Base-by-base conservation (phyloP, 1,140 invertebrate species). In the Tenebrio molitor region DNA sequence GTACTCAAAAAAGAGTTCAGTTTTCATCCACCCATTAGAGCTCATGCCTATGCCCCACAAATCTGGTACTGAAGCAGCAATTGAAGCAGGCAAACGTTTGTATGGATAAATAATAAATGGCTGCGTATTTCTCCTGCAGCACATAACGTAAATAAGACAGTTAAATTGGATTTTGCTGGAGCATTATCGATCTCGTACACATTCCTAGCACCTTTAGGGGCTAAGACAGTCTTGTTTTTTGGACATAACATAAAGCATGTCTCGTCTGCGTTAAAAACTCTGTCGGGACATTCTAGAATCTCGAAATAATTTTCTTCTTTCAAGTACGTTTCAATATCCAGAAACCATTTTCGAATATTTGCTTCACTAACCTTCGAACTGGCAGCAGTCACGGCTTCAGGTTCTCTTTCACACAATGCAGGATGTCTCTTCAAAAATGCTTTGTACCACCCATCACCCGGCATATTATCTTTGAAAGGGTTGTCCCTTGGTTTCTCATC, bases 1-100 rank as follows among this genome's bases (percentile, higher is more conserved):
- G n/a, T n/a, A n/a, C n/a, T n/a, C n/a, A 84, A 46, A 83, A 72
- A 84, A 84, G 1, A 77, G 15, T 73, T 79, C 76, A 19, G 71
- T 64, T 50, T 68, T 84, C 83, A 83, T 84, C 83, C 82, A 84
- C 1, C 83, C 79, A 50, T 53, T 82, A 8, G 79, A 77, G 65
- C 77, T 78, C 8, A 39, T 63, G 7, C 82, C 79, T 29, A 82
- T 68, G 12, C 78, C 81, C 82, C 81, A 84, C 17, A 53, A 39
- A 64, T 72, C 23, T 2, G 81, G 81, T 15, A 83, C 71, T 50
- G 64, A 76, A 10, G 74, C 65, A 5, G 69, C 73, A 44, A 84
- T 78, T 19, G 75, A 63, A 14, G 64, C n/a, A 19, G 77, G 74
- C 19, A 78, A 15, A 41, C 75, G 71, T 68, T 76, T 71, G 65